Percentiles rank a stretch among this genome's conserved stretches.
These are phyloP conservation scores for Mola mola DNA, from an alignment of 2,113 vertebrate species.

Conservation along the genomic window DNA sequence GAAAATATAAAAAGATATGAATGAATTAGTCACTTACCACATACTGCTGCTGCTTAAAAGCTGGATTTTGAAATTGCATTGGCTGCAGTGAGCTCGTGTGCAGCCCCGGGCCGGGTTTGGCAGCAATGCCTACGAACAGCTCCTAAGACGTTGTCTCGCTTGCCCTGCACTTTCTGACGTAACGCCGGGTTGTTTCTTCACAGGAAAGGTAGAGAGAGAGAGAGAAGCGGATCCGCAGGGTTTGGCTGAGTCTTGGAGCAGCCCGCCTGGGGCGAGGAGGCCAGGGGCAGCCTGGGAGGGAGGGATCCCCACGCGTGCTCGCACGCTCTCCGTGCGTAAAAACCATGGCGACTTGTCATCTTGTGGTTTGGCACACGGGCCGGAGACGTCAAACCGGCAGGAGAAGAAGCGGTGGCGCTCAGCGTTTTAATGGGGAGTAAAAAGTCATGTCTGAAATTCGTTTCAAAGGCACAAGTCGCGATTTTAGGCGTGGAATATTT, in stretches of 20 bases:
- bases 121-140: constrained; percentile 79
- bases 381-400: constrained; percentile 27
- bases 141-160: constrained; percentile 79
- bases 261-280: constrained; percentile 53
- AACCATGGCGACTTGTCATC: constrained; percentile 31
- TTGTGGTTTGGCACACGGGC: constrained; percentile 25
- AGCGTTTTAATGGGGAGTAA: constrained; percentile 12
- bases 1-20: constrained; percentile 47
- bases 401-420: constrained; percentile 10
- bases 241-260: constrained; percentile 53
- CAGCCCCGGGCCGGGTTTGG: constrained; percentile 77
- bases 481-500: no score
- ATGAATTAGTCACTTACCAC: constrained; percentile 74
- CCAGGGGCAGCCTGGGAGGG: constrained; percentile 45
- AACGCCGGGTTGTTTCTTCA: constrained; percentile 76
- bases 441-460: constrained; percentile 2
- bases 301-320: constrained; percentile 54
- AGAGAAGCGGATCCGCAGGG: constrained; percentile 41
- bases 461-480: background rate
- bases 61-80: constrained; percentile 70
- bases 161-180: constrained; percentile 84
- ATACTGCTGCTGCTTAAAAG: constrained; percentile 69
- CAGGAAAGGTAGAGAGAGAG: constrained; percentile 75
- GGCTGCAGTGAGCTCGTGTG: constrained; percentile 73
- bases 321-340: constrained; percentile 69